Conservation (phyloP, 2,888 invertebrate species). For the Urechis unicinctus region DNA sequence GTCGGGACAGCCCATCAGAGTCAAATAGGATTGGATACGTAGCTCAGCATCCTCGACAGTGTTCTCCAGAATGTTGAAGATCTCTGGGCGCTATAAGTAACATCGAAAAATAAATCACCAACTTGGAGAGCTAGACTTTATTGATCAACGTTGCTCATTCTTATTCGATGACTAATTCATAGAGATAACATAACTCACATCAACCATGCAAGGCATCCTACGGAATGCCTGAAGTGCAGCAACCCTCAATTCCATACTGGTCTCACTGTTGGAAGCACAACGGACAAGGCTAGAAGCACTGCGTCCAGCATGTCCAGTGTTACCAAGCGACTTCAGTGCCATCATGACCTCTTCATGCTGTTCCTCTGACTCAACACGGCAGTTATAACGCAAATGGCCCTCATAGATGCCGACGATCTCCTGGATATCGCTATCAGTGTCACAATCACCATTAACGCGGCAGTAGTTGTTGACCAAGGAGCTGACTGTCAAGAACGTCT, state of each 20-base stretch:
- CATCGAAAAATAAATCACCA: neutral
- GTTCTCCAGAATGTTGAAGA: conserved; percentile 61
- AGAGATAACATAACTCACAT: conserved; percentile 39
- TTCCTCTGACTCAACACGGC: conserved; percentile 2
- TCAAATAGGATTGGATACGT: conserved; percentile 78
- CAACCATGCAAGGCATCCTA: conserved; percentile 62
- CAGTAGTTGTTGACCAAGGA: conserved; percentile 69
- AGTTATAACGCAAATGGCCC: conserved; percentile 19
- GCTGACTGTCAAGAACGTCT: conserved; percentile 63
- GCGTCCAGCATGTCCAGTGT: conserved; percentile 66
- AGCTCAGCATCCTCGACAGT: conserved; percentile 72
- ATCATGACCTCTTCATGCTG: conserved; percentile 13
- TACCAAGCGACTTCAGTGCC: conserved; percentile 70
- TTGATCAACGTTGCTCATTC: no score
- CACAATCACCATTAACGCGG: conserved; percentile 50
- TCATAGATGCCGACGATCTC: conserved; percentile 28
- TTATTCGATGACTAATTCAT: no score
- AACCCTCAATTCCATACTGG: conserved; percentile 67
- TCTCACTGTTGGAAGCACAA: conserved; percentile 52
- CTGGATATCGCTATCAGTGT: conserved; percentile 36
- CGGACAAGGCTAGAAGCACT: conserved; percentile 29
- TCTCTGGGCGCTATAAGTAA: neutral
- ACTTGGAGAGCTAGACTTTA: no score
- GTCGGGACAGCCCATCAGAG: conserved; percentile 82
- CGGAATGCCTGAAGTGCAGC: conserved; percentile 75